phyloP scores from a whole-genome alignment of 2,113 vertebrate genomes.

The Ascaphus truei region DNA sequence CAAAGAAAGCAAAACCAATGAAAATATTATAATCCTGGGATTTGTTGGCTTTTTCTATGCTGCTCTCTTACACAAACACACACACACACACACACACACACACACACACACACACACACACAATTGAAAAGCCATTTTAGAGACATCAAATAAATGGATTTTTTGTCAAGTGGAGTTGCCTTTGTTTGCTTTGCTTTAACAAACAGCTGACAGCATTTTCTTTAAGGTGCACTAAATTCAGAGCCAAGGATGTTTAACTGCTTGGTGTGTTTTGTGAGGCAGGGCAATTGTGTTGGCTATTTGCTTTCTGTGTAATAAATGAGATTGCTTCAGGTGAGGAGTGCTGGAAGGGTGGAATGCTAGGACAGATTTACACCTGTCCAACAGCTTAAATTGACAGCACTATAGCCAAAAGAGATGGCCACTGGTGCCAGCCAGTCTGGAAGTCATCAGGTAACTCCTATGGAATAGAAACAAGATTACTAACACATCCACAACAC shows the following conservation, averaged over 20 bases:
- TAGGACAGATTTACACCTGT: constrained; percentile 93
- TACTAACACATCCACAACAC: constrained; percentile 49
- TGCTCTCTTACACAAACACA: constrained; percentile 17
- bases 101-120: constrained; percentile 13
- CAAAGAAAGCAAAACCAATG: constrained; percentile 18
- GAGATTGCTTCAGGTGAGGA: constrained; percentile 83
- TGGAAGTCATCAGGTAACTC: constrained; percentile 70
- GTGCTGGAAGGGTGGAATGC: constrained; percentile 67
- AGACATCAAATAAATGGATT: constrained; percentile 55
- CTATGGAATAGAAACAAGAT: constrained; percentile 57
- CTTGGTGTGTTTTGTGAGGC: constrained; percentile 43
- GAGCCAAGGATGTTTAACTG: constrained; percentile 39
- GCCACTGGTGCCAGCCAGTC: constrained; percentile 90
- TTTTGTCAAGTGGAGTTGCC: constrained; percentile 44
- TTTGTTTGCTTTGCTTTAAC: constrained; percentile 66
- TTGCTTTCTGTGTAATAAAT: constrained; percentile 66
- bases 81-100: constrained; percentile 14
- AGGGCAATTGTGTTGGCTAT: constrained; percentile 50
- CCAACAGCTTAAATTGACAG: constrained; percentile 67
- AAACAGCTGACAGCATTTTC: constrained; percentile 52
- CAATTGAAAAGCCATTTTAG: constrained; percentile 41
- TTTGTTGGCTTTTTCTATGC: not conserved
- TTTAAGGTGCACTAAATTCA: constrained; percentile 47
- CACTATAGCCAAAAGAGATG: constrained; percentile 85
- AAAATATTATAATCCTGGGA: constrained; percentile 11